A percentile compares a stretch with the other conserved stretches of the same genome.
phyloP scores from a whole-genome alignment of 2,797 vertebrate species.

The Brachyalestes nurse region DNA sequence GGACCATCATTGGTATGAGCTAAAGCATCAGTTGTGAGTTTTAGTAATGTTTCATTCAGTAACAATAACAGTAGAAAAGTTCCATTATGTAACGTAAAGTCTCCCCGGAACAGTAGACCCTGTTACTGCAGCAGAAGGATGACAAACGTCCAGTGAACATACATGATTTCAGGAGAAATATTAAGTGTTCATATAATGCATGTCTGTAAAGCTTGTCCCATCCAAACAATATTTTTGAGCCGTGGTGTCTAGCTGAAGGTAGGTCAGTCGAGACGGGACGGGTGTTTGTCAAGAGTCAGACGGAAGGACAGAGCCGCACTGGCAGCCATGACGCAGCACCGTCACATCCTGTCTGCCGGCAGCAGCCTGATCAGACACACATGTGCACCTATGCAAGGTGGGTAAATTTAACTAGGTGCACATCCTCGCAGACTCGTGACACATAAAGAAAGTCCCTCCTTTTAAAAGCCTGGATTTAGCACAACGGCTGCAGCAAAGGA shows the following conservation, averaged over 20 bases:
- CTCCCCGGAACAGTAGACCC: too few relatives aligned
- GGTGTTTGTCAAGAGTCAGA: background rate
- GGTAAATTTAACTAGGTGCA: constrained; percentile 4
- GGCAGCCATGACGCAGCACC: constrained; percentile 17
- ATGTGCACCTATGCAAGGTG: background rate
- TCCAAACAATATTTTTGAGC: background rate
- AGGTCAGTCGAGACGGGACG: constrained; percentile 9
- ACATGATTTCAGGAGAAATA: background rate
- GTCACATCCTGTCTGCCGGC: constrained; percentile 8
- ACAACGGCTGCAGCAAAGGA: constrained; percentile 14
- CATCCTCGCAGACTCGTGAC: constrained; percentile 4
- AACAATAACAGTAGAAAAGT: too few relatives aligned
- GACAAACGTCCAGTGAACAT: background rate
- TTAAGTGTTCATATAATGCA: background rate
- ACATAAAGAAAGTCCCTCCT: constrained; percentile 10
- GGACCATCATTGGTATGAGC: too few relatives aligned
- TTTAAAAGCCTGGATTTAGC: constrained; percentile 1
- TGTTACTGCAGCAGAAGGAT: too few relatives aligned
- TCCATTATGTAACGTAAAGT: too few relatives aligned
- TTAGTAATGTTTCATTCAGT: too few relatives aligned
- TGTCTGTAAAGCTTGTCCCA: background rate
- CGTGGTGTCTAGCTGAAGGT: background rate
- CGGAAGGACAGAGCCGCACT: constrained; percentile 6
- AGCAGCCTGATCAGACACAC: constrained; percentile 4
- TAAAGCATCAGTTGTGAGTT: too few relatives aligned